Base-by-base conservation (phyloP, 2,113 vertebrate species). In the Pterocles gutturalis region DNA sequence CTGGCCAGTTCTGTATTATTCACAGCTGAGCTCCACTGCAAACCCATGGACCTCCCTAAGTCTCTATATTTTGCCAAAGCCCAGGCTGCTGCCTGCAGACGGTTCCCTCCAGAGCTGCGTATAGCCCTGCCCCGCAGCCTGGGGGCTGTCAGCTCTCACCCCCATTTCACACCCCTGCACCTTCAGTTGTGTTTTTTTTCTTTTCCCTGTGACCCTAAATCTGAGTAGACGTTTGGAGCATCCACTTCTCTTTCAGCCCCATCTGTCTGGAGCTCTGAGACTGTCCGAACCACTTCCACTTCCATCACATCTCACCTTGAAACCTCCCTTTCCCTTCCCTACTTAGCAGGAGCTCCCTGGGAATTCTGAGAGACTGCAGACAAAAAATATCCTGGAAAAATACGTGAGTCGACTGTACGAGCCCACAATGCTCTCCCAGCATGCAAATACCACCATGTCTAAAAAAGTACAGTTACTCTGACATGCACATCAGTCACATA, bases 341-440 rank as follows among this genome's bases (percentile, higher is more conserved):
- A 34, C 51, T 76, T 55, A 67, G 83, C 67, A 24, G 60, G 57
- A 88, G 75, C 51, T 90, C 76, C 62, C 41, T 86, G 55, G 87
- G 92, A 96, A 91, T 92, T 94, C 62, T 96, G 85, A 46, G 67
- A 69, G 65, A 64, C 61, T 89, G 78, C 49, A n/a, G 72, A 69
- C 11, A 3, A 89, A 96, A 94, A 66, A 85, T 33, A 48, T 48
- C 65, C 64, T 71, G 62, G 48, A 81, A 92, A 90, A 76, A 49
- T 65, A 90, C 3, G 2, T 62, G 86, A 93, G 53, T 76, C 0
- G 62, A 87, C 61, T 78, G 55, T 28, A 22, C 1, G 4, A 78
- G 79, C 60, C 64, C 36, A 20, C n/a, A 38, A 6, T 7, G 10
- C 48, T 81, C 48, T 58, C 79, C 88, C 82, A 87, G 19, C 75